Conservation (phyloP, 2,888 invertebrate genomes). For the Cantharis lateralis region DNA sequence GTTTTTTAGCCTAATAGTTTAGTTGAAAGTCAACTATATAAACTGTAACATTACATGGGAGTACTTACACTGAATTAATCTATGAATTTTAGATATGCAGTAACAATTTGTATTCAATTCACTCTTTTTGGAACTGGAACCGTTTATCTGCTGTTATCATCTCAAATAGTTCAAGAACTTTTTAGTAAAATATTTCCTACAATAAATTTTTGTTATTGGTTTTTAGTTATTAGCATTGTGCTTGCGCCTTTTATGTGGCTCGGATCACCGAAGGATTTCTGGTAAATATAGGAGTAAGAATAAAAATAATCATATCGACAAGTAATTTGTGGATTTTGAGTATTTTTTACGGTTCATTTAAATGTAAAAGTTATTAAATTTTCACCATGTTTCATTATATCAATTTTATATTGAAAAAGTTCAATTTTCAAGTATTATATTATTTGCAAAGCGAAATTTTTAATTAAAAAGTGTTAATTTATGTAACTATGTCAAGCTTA, state of each 20-base stretch:
- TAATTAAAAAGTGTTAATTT: neutral
- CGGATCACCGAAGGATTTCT: constrained; percentile 73
- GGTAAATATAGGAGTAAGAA: constrained; percentile 57
- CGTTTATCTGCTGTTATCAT: constrained; percentile 68
- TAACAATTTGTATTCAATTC: constrained; percentile 65
- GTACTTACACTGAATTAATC: neutral
- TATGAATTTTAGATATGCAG: constrained; percentile 53
- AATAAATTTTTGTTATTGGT: constrained; percentile 66
- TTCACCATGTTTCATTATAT: no score
- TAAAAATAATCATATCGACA: neutral
- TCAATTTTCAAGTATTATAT: no score
- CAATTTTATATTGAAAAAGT: no score
- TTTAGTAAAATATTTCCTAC: constrained; percentile 57
- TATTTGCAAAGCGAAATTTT: neutral
- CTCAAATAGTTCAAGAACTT: constrained; percentile 67
- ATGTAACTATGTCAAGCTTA: neutral
- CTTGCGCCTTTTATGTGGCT: constrained; percentile 69
- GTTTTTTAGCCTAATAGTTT: neutral
- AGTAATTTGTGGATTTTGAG: no score
- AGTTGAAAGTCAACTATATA: no score
- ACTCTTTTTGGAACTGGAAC: constrained; percentile 70
- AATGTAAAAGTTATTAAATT: no score
- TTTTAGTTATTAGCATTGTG: constrained; percentile 63
- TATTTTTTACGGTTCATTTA: no score
- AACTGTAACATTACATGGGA: neutral